Evolutionary conservation across 2,888 invertebrate species (phyloP).

Genomic region (Dasysyrphus albostriatus): DNA sequence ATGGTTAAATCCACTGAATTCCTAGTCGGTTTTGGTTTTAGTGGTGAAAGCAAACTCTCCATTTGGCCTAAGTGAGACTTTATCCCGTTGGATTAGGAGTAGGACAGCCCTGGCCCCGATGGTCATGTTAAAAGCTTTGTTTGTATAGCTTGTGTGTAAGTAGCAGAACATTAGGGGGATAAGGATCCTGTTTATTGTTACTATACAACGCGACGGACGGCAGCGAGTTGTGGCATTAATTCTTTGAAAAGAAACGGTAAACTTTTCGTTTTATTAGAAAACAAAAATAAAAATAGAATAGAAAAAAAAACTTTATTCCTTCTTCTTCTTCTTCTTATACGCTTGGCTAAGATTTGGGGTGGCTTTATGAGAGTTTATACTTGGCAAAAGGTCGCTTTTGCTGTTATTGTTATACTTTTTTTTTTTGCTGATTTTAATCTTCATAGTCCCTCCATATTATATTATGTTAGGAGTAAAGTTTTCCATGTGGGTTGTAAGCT

Average conservation of each 20-base stretch:
- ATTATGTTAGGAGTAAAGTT: conserved; percentile 47
- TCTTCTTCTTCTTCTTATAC: not conserved
- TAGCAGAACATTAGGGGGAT: conserved; percentile 73
- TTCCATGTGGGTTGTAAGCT: conserved; percentile 37
- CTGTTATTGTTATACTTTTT: conserved; percentile 50
- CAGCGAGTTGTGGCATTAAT: conserved; percentile 56
- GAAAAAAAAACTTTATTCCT: conserved; percentile 32
- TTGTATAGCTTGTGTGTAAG: conserved; percentile 51
- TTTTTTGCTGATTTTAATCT: conserved; percentile 63
- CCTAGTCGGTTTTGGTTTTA: not conserved
- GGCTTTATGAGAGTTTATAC: conserved; percentile 70
- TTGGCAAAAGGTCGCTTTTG: conserved; percentile 49
- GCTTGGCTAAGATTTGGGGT: conserved; percentile 46
- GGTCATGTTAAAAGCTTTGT: conserved; percentile 69
- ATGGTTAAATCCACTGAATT: conserved; percentile 55
- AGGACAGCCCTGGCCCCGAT: conserved; percentile 22
- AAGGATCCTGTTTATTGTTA: conserved; percentile 71
- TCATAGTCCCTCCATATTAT: conserved; percentile 47
- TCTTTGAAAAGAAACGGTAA: conserved; percentile 61
- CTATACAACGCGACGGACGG: not conserved
- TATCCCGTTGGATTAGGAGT: conserved; percentile 66
- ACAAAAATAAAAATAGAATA: conserved; percentile 14
- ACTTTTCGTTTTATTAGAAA: conserved; percentile 70
- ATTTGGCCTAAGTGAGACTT: conserved; percentile 62
- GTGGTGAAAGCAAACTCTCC: conserved; percentile 63